Base-by-base conservation (phyloP, 2,113 vertebrate genomes). In the Pelusios castaneus region DNA sequence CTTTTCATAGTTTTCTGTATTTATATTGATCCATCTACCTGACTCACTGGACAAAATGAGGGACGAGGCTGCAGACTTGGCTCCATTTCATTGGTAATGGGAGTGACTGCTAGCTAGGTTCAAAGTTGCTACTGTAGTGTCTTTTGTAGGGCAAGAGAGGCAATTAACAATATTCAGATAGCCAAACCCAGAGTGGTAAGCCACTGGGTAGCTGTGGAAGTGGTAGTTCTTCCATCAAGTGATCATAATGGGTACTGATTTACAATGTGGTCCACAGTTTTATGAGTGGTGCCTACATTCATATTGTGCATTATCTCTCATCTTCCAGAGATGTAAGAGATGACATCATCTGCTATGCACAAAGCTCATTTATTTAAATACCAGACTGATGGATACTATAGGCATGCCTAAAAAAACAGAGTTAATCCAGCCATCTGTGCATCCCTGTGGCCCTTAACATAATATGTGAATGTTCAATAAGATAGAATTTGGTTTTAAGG, bases 41-140 rank as follows among this genome's bases (percentile, higher is more conserved):
- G 73, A 45, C 25, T 43, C 41, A 76, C 11, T 29, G 24, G 24
- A 45, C 38, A 75, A 45, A 75, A 24, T 10, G 38, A 75, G 73
- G 41, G 22, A 27, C 12, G 14, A 41, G 73, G 43, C 38, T 2
- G 0, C 82, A 29, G 77, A 56, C 45, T 2, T 8, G 3, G 14
- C 10, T 29, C 5, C 10, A 5, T 0, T 16, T 2, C 14, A 2
- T 4, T 22, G 6, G 0, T 0, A 7, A 82, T 56, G 11, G 78
- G 43, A 7, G 41, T 0, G 1, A 4, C 73, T 19, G 27, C 14
- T 45, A 45, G 25, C 12, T 47, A 10, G 10, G 10, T 47, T 47
- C 10, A 10, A n/a, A n/a, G 8, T 34, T 67, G 14, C 34, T 17
- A 22, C 17, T 22, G 34, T 38, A 19, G 9, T 34, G 21, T 70